Conservation (phyloP, 2,113 vertebrate genomes). For the Meleagris gallopavo region DNA sequence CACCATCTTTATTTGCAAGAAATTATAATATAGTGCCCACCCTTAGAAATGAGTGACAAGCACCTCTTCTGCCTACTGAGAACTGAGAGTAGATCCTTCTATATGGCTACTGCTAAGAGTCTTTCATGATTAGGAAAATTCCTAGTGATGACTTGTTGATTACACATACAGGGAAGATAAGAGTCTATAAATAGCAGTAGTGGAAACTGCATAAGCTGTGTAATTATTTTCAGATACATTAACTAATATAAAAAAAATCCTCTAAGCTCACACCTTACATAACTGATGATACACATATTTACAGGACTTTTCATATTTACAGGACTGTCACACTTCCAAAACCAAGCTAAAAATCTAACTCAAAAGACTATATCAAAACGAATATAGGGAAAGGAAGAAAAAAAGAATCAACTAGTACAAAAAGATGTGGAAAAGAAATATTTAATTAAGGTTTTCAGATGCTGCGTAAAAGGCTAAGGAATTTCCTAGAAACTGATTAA, state of each 20-base stretch:
- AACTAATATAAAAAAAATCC: neutral
- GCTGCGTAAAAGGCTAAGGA: neutral
- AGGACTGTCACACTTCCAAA: neutral
- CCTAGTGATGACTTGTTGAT: constrained; percentile 50
- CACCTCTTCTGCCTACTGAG: neutral
- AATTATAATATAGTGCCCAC: neutral
- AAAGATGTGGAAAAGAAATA: neutral
- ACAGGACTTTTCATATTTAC: neutral
- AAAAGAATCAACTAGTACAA: neutral
- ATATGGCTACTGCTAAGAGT: constrained; percentile 12
- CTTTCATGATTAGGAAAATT: constrained; percentile 57
- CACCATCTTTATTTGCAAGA: neutral
- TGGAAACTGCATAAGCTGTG: constrained; percentile 27
- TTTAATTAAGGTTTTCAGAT: neutral
- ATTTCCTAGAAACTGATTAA: neutral
- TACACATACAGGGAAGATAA: neutral
- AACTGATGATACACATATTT: neutral
- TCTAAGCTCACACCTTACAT: neutral
- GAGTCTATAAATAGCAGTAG: neutral
- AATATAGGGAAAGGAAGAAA: neutral
- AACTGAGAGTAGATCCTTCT: fast-evolving
- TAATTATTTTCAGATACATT: constrained; percentile 42
- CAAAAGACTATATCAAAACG: neutral
- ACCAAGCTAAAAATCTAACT: neutral
- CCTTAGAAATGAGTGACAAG: neutral